Base-by-base conservation (phyloP, 2,113 vertebrate genomes). In the Scolopax mira region DNA sequence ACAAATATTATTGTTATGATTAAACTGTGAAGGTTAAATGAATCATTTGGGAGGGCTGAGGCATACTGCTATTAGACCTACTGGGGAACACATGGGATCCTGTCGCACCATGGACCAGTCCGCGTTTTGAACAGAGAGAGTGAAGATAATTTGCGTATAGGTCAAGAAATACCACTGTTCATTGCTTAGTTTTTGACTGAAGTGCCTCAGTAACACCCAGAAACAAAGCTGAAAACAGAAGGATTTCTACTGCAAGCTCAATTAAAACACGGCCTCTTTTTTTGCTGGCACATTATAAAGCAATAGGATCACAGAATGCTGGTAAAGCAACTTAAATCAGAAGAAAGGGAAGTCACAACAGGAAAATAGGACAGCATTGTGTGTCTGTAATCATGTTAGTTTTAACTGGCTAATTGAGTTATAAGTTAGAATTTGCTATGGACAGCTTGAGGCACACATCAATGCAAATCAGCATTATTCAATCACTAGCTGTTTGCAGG, bases 1-100 rank as follows among this genome's bases (percentile, higher is more conserved):
- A 90, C 73, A 89, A 87, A 88, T 86, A 91, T 91, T 91, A 91
- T 75, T 93, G 87, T 86, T 88, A 73, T 75, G 87, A 86, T 86
- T 86, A 80, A 93, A 82, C 33, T 44, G 25, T 37, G 52, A 93
- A 89, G 72, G 87, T 95, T 94, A 91, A 94, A 94, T 91, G 67
- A 91, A 73, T 86, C 73, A 70, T 83, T 69, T 83, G 16, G 39
- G 64, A 89, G 49, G 77, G 54, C 58, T 91, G 72, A 77, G 60
- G 69, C 1, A 0, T 80, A 30, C 75, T 64, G 72, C 37, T 88
- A 18, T 42, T 75, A 48, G 54, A 79, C 54, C 67, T 77, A 11
- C 80, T 73, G 77, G 62, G 57, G 64, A 86, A 23, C 39, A 69
- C 16, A 5, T 15, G 18, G 21, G 33, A 58, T 27, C 7, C 24